A percentile compares a stretch with the other conserved stretches of the same genome.
Evolutionary conservation across 2,113 vertebrate genomes (phyloP).

Genomic region (Murina feae): DNA sequence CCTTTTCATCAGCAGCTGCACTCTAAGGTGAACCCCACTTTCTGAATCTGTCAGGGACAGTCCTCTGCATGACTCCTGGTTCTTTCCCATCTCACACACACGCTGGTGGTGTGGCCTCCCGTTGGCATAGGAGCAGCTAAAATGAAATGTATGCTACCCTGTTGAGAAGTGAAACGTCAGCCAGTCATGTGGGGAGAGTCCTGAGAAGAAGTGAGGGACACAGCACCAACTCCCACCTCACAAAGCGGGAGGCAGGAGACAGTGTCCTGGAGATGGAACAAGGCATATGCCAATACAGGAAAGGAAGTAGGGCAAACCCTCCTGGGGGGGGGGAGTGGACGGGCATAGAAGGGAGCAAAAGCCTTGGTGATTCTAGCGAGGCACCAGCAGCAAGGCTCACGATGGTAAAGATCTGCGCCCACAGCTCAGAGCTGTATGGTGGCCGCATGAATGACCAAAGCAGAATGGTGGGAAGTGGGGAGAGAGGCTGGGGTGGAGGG

Average conservation of each 20-base stretch:
- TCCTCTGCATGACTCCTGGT: not conserved
- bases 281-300: not conserved
- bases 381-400: not conserved
- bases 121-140: not conserved
- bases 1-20: not conserved
- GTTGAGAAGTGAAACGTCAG: not conserved
- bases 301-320: not conserved
- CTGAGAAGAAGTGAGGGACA: not conserved
- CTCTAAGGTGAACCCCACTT: not conserved
- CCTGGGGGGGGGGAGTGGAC: fast-evolving
- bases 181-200: not conserved
- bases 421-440: not conserved
- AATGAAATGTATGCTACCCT: not conserved
- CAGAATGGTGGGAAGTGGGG: too few relatives aligned
- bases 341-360: not conserved
- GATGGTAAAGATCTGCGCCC: not conserved
- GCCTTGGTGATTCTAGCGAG: not conserved
- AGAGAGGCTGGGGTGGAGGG: not conserved
- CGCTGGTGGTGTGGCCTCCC: not conserved
- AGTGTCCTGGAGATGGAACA: not conserved
- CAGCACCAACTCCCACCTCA: not conserved
- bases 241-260: not conserved
- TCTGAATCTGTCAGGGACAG: not conserved
- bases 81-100: too few relatives aligned
- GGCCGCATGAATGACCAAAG: not conserved